Conservation (phyloP, 2,113 vertebrate species). For the Gasterosteus aculeatus region DNA sequence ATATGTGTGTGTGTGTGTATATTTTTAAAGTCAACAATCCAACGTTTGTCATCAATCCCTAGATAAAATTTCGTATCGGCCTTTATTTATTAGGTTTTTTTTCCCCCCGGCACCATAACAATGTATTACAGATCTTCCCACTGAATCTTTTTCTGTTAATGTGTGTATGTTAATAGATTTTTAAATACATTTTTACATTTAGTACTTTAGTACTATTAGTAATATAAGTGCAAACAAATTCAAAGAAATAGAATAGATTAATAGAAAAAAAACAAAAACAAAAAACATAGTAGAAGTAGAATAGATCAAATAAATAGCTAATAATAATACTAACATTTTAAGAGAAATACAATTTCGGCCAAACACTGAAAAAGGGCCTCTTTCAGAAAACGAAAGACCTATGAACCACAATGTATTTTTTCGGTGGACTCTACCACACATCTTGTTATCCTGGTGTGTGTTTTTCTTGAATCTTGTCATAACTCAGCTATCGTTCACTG, state of each 20-base stretch:
- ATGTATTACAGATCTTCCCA: background rate
- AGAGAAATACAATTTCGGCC: background rate
- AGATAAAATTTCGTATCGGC: too few species aligned
- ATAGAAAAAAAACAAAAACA: background rate
- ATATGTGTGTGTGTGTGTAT: background rate
- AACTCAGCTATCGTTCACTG: background rate
- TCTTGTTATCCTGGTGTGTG: background rate
- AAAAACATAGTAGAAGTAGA: background rate
- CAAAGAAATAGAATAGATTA: background rate
- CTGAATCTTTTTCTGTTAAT: background rate
- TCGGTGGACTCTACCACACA: background rate
- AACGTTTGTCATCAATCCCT: conserved; percentile 11
- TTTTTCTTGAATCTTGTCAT: background rate
- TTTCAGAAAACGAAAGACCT: background rate
- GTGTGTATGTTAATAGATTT: too few species aligned
- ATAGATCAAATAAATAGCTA: background rate
- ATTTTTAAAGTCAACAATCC: conserved; percentile 17
- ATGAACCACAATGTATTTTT: background rate
- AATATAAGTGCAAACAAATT: background rate
- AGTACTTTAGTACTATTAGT: too few species aligned
- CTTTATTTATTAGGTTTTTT: background rate
- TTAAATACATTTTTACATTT: background rate
- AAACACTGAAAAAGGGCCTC: background rate
- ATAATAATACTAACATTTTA: background rate
- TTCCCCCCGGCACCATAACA: background rate